phyloP scores from a whole-genome alignment of 2,113 vertebrate species.

The Sebastes fasciatus region DNA sequence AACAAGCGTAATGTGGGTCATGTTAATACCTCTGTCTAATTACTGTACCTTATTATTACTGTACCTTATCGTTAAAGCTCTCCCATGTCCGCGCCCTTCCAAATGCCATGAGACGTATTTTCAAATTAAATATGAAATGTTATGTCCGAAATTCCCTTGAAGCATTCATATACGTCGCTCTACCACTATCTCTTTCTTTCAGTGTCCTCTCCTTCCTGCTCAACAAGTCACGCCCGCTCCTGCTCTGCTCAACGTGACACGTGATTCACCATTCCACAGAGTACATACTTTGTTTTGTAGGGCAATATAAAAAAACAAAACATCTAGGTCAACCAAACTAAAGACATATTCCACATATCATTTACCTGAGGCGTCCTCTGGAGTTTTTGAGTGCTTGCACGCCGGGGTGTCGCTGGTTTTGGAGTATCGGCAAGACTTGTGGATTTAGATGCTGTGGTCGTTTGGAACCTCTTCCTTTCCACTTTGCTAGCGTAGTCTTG shows the following conservation, averaged over 20 bases:
- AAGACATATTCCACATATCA: not conserved
- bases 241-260: slow-evolving; percentile 4
- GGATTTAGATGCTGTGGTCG: slow-evolving; percentile 20
- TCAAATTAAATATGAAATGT: not conserved
- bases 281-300: not conserved
- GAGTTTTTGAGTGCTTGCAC: slow-evolving; percentile 54
- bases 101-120: slow-evolving; percentile 51
- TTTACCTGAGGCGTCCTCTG: slow-evolving; percentile 74
- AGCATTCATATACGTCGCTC: slow-evolving; percentile 9
- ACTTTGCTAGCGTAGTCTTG: slow-evolving; percentile 82
- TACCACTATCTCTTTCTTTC: slow-evolving; percentile 54
- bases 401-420: slow-evolving; percentile 55
- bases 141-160: slow-evolving; percentile 7
- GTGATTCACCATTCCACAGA: slow-evolving; percentile 30
- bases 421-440: slow-evolving; percentile 29
- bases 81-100: slow-evolving; percentile 19
- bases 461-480: slow-evolving; percentile 62
- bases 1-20: not conserved
- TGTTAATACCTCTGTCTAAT: not conserved
- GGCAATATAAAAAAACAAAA: not conserved
- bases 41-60: slow-evolving; percentile 63
- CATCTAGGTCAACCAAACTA: not conserved
- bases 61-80: slow-evolving; percentile 57
- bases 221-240: slow-evolving; percentile 31
- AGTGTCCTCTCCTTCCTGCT: slow-evolving; percentile 71